Conservation (phyloP, 1,140 invertebrate species). For the Ceratoteleas bidentatus region DNA sequence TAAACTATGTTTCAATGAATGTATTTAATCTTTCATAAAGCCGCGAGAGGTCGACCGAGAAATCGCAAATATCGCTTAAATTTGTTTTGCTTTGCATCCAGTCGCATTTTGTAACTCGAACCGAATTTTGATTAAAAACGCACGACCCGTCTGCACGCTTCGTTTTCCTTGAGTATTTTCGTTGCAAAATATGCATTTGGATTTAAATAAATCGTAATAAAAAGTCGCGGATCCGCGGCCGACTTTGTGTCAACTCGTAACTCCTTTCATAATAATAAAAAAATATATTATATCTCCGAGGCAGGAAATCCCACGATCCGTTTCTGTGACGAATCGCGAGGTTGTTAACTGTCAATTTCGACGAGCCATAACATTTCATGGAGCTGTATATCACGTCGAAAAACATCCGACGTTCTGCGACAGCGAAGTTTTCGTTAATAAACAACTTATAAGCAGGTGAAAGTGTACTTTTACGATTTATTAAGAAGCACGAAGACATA, state of each 20-base stretch:
- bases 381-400: slow-evolving; percentile 1
- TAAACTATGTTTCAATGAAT: not conserved
- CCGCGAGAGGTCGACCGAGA: no score
- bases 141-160: no score
- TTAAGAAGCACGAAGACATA: not conserved
- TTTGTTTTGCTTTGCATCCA: no score
- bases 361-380: slow-evolving; percentile 12
- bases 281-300: not conserved
- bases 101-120: no score
- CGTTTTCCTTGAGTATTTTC: no score
- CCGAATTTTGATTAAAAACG: no score
- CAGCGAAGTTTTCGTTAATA: not conserved
- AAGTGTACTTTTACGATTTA: slow-evolving; percentile 4
- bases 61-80: no score
- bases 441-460: slow-evolving; percentile 1
- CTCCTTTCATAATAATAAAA: not conserved
- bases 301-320: not conserved
- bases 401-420: slow-evolving; percentile 3
- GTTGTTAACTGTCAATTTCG: slow-evolving; percentile 15
- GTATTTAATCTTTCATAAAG: no score
- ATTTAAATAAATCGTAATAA: no score
- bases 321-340: not conserved
- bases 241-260: not conserved
- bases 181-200: no score
- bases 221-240: no score